phyloP scores from a whole-genome alignment of 2,797 vertebrate genomes.

The Champsocephalus esox region DNA sequence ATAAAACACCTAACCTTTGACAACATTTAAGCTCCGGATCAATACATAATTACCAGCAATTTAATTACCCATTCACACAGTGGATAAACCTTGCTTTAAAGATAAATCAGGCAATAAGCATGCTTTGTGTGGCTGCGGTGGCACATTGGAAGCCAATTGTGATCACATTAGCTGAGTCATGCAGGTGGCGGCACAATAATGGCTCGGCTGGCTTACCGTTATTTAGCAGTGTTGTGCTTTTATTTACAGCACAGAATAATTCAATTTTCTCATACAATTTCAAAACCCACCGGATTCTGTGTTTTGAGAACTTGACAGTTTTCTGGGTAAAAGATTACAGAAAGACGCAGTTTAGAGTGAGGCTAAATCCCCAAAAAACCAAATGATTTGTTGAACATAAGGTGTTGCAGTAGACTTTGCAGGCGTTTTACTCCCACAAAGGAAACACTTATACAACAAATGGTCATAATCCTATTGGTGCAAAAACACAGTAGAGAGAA shows the following conservation, averaged over 20 bases:
- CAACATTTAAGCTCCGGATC: conserved; percentile 71
- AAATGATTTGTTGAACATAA: neutral
- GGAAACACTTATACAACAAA: neutral
- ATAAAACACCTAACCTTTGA: conserved; percentile 68
- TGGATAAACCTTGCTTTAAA: conserved; percentile 52
- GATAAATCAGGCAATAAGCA: conserved; percentile 44
- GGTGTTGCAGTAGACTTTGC: neutral
- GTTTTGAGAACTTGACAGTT: neutral
- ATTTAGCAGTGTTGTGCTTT: conserved; percentile 3
- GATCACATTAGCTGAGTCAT: conserved; percentile 47
- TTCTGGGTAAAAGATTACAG: conserved; percentile 21
- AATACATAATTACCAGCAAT: conserved; percentile 78
- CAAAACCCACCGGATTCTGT: conserved; percentile 8
- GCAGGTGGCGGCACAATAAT: conserved; percentile 43
- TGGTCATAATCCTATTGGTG: conserved; percentile 1
- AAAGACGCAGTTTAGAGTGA: neutral
- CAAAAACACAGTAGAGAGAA: neutral
- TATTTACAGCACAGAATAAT: conserved; percentile 21
- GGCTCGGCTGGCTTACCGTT: conserved; percentile 33
- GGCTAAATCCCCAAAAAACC: conserved; percentile 22
- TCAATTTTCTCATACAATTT: conserved; percentile 8
- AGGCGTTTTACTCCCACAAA: conserved; percentile 10
- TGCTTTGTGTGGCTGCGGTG: conserved; percentile 42
- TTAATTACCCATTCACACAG: conserved; percentile 74
- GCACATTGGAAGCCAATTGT: conserved; percentile 51